phyloP scores from a whole-genome alignment of 2,797 vertebrate species.

The Rhinophrynus dorsalis region DNA sequence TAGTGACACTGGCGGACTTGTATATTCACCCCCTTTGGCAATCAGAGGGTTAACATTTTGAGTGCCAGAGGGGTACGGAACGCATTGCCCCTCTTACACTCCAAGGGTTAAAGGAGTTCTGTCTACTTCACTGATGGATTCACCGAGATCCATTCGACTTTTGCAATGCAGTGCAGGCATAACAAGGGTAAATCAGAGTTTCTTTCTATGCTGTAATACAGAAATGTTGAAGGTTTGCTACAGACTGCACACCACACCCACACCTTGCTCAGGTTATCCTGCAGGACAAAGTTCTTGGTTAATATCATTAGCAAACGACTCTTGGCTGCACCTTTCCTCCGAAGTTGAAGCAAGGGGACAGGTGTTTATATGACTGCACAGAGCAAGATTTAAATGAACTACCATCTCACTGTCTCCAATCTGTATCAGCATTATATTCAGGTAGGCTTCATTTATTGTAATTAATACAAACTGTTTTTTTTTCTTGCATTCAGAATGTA shows the following conservation, averaged over 20 bases:
- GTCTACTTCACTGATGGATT: too few species aligned
- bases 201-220: neutral
- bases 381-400: constrained; percentile 23
- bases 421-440: neutral
- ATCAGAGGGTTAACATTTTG: too few species aligned
- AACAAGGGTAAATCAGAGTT: neutral
- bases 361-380: neutral
- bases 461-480: too few species aligned
- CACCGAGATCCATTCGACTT: too few species aligned
- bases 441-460: constrained; percentile 35
- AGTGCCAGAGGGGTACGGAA: too few species aligned
- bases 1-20: too few species aligned
- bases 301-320: constrained; percentile 6
- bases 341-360: neutral
- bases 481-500: neutral
- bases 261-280: neutral
- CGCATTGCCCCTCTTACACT: too few species aligned
- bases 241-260: constrained; percentile 16
- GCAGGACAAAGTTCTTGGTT: constrained; percentile 35
- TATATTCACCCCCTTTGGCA: too few species aligned
- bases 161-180: too few species aligned
- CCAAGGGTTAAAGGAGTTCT: too few species aligned
- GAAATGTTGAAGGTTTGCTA: neutral
- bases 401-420: neutral
- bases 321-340: neutral